These are phyloP conservation scores for Lepidostoma basale DNA, from an alignment of 1,140 invertebrate species.

Conservation along the genomic window DNA sequence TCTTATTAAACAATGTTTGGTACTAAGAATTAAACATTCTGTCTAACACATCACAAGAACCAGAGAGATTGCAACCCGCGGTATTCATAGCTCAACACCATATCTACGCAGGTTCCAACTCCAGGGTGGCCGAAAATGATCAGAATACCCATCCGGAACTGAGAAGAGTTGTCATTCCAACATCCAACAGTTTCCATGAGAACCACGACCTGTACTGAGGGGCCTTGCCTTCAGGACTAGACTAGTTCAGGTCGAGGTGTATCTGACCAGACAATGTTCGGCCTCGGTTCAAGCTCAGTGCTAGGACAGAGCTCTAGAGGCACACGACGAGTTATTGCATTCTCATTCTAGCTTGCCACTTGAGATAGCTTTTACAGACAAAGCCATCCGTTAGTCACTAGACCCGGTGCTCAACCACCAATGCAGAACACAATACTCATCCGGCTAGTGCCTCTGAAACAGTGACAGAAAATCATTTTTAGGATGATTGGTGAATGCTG, in stretches of 20 bases:
- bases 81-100: slow-evolving; percentile 14
- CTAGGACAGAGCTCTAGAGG: slow-evolving; percentile 58
- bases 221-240: background rate
- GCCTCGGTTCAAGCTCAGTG: slow-evolving; percentile 60
- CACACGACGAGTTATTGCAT: slow-evolving; percentile 65
- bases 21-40: slow-evolving; percentile 4
- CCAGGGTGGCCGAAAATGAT: slow-evolving; percentile 36
- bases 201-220: background rate
- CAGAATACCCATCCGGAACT: slow-evolving; percentile 42
- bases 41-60: slow-evolving; percentile 41
- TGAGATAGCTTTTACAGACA: slow-evolving; percentile 43
- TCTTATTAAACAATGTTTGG: slow-evolving; percentile 1
- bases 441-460: slow-evolving; percentile 81
- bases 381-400: slow-evolving; percentile 44
- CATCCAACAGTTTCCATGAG: slow-evolving; percentile 20
- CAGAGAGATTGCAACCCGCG: slow-evolving; percentile 40
- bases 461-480: slow-evolving; percentile 47
- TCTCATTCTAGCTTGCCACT: slow-evolving; percentile 54
- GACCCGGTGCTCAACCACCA: slow-evolving; percentile 44
- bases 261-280: slow-evolving; percentile 50
- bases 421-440: slow-evolving; percentile 65
- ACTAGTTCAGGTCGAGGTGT: background rate
- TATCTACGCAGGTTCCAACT: slow-evolving; percentile 41
- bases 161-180: background rate
- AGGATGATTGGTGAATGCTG: background rate